phyloP scores from a whole-genome alignment of 1,140 invertebrate genomes.

The Homalodisca vitripennis region DNA sequence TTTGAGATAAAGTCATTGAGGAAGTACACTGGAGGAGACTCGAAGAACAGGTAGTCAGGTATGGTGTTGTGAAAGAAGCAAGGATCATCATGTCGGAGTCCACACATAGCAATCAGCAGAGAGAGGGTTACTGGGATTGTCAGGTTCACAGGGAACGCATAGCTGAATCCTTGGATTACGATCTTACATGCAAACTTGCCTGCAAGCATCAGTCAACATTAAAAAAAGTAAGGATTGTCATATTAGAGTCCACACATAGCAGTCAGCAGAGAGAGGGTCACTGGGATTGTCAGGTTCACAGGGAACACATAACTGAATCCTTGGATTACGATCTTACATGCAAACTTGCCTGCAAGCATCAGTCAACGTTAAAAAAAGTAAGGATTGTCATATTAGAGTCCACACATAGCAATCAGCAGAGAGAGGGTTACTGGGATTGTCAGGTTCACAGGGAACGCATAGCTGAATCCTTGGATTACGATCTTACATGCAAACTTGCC shows the following conservation, averaged over 20 bases:
- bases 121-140: slow-evolving; percentile 89
- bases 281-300: slow-evolving; percentile 86
- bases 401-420: slow-evolving; percentile 83
- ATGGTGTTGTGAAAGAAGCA: slow-evolving; percentile 84
- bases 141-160: slow-evolving; percentile 91
- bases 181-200: slow-evolving; percentile 96
- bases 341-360: slow-evolving; percentile 75
- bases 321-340: slow-evolving; percentile 95
- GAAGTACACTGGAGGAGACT: slow-evolving; percentile 78
- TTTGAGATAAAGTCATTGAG: slow-evolving; percentile 81
- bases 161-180: slow-evolving; percentile 94
- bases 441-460: slow-evolving; percentile 91
- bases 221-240: slow-evolving; percentile 86
- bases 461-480: slow-evolving; percentile 94
- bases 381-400: slow-evolving; percentile 79
- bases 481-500: slow-evolving; percentile 96
- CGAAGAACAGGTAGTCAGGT: slow-evolving; percentile 88
- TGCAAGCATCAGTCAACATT: too few relatives aligned
- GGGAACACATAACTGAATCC: slow-evolving; percentile 96
- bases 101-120: slow-evolving; percentile 84
- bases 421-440: slow-evolving; percentile 89
- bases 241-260: slow-evolving; percentile 85
- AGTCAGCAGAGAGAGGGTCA: slow-evolving; percentile 84
- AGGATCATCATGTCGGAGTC: slow-evolving; percentile 77
- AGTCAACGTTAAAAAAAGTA: too few relatives aligned